Base-by-base conservation (phyloP, 2,113 vertebrate genomes). In the Chroicocephalus ridibundus region DNA sequence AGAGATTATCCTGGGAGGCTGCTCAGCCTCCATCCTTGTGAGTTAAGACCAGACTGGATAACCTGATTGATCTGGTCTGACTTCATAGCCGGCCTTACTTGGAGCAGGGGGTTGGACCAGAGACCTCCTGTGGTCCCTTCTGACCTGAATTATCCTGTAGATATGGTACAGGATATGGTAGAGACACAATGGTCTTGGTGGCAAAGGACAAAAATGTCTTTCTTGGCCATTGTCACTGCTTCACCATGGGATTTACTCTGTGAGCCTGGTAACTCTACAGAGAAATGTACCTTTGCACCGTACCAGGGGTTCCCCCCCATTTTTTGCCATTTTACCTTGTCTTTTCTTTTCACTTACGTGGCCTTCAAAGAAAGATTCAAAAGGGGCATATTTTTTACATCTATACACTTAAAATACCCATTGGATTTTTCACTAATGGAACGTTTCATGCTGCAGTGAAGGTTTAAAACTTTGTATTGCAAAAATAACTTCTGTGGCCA, bases 251-350 rank as follows among this genome's bases (percentile, higher is more conserved):
- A 21, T 87, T 62, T 15, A 34, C 15, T 49, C 11, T 21, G 12
- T 58, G 34, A 66, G 32, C 40, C 66, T 47, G 46, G 36, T 68
- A 47, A 34, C 34, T 42, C 0, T 31, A 15, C 11, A 36, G 58
- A 49, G 31, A 29, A 80, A 15, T 4, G 9, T 16, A 34, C 10
- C 21, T 6, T 27, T 72, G 38, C 17, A 29, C 21, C 11, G 4
- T 7, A 24, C 13, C 4, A 9, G 7, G 57, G 11, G 10, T 47
- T 47, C 25, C 11, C 2, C 2, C 20, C 17, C 3, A 7, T 69
- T 47, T 64, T 65, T 17, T 66, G 38, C 19, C 27, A 24, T 44
- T 82, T 78, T 27, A 36, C 52, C 19, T 34, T 57, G 29, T n/a
- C 6, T 72, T 85, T 34, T 47, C 16, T 58, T 52, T 52, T 49